phyloP scores from a whole-genome alignment of 2,888 invertebrate species.

The Morpho helenor region DNA sequence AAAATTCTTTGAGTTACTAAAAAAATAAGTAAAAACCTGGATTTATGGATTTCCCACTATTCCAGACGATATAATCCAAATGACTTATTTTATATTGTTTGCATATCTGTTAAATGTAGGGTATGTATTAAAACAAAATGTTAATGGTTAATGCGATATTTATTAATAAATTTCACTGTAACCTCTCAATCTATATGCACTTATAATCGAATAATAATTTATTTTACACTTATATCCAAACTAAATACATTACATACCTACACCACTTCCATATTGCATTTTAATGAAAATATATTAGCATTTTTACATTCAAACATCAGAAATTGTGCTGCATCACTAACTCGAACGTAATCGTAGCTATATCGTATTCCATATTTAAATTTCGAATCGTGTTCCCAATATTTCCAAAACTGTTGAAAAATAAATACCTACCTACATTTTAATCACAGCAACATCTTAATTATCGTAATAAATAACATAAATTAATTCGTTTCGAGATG shows the following conservation, averaged over 20 bases:
- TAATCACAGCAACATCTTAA: constrained; percentile 65
- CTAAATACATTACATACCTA: constrained; percentile 60
- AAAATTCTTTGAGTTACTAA: background rate
- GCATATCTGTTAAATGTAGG: background rate
- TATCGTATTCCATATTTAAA: constrained; percentile 39
- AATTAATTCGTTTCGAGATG: constrained; percentile 60
- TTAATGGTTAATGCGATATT: constrained; percentile 75
- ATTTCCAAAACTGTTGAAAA: constrained; percentile 34
- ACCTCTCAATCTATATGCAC: constrained; percentile 73
- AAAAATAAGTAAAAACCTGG: background rate
- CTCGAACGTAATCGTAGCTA: constrained; percentile 31
- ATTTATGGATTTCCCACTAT: background rate
- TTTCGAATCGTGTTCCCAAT: constrained; percentile 28
- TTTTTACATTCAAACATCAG: constrained; percentile 29
- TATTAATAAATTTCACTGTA: constrained; percentile 77
- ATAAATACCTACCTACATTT: constrained; percentile 52
- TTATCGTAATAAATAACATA: constrained; percentile 62
- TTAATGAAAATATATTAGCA: constrained; percentile 59
- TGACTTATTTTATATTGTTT: no score
- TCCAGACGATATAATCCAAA: background rate
- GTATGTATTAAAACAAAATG: constrained; percentile 29
- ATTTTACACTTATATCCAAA: constrained; percentile 68
- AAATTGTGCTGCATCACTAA: constrained; percentile 45
- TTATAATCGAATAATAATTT: constrained; percentile 72
- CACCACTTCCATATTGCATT: constrained; percentile 69